Base-by-base conservation (phyloP, 2,797 vertebrate genomes). In the Microcaecilia unicolor region DNA sequence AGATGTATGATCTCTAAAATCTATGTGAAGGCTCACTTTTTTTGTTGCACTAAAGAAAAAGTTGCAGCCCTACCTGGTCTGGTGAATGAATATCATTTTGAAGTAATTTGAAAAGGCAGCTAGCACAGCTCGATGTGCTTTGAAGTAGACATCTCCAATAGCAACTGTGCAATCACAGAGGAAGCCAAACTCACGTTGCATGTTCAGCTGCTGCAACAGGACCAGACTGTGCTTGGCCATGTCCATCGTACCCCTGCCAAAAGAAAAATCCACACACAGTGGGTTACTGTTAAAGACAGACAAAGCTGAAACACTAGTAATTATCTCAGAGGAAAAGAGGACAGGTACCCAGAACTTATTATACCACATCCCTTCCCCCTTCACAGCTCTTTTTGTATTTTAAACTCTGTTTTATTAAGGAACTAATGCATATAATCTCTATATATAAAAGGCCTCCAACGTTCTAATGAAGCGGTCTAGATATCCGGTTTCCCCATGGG, bases 71-170 rank as follows among this genome's bases (percentile, higher is more conserved):
- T 58, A 97, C 95, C 93, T 98, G 36, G 92, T 88, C 74, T 98
- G 95, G 55, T 98, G 95, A 67, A 98, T 98, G 83, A 98, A 98
- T 81, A 98, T 97, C 95, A 98, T 98, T 80, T 97, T 98, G 81
- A 98, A 98, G 81, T 98, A 98, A 86, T 94, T 98, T 53, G 92
- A 97, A 74, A 98, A 98, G 38, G 94, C 86, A 28, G 95, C 95
- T 12, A 98, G 86, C 25, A 98, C 95, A 2, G 95, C 92, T 26
- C 93, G 84, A 65, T 98, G 95, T 30, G 95, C 95, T 71, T 98
- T 98, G 71, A 98, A 98, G 76, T 96, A 98, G 37, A 98, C 94
- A 50, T 98, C 96, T 35, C 95, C 94, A 37, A 98, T 98, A 45
- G 95, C 93, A 31, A 98, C 91, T 1, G 94, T 98, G 73, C 95